Percentiles rank a stretch among this genome's conserved stretches.
phyloP scores from a whole-genome alignment of 2,888 invertebrate species.

The Ommatoiulus sabulosus region DNA sequence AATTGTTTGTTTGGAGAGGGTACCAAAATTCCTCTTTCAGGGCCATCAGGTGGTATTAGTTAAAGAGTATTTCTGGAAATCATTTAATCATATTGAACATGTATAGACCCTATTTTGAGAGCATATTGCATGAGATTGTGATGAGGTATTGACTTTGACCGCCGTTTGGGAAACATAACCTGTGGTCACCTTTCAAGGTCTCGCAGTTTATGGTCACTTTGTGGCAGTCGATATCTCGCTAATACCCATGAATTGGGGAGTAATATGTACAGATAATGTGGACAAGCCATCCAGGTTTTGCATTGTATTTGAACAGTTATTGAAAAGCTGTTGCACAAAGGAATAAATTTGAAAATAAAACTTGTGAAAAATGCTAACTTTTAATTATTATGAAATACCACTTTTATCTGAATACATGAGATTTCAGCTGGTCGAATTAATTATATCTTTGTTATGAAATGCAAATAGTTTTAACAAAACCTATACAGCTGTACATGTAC shows the following conservation, averaged over 20 bases:
- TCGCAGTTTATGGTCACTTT: background rate
- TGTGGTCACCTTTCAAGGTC: background rate
- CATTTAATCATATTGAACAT: background rate
- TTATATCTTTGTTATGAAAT: background rate
- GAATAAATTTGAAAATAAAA: background rate
- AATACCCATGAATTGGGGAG: background rate
- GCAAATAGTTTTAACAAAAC: too few species aligned
- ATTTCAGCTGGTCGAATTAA: background rate
- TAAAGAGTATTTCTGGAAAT: background rate
- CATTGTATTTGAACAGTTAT: constrained; percentile 15
- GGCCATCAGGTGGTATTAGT: background rate
- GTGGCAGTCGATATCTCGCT: background rate
- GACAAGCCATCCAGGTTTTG: background rate
- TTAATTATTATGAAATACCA: background rate
- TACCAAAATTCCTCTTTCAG: background rate
- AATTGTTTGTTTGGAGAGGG: background rate
- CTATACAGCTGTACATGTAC: too few species aligned
- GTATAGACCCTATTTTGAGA: constrained; percentile 38
- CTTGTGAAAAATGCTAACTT: background rate
- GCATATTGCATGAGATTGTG: background rate
- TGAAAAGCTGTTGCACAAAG: background rate
- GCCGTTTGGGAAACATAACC: background rate
- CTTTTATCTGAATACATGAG: background rate
- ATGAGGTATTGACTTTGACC: background rate
- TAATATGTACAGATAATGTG: constrained; percentile 9